Conservation (phyloP, 2,797 vertebrate species). For the Hypotaenidia philippensis region DNA sequence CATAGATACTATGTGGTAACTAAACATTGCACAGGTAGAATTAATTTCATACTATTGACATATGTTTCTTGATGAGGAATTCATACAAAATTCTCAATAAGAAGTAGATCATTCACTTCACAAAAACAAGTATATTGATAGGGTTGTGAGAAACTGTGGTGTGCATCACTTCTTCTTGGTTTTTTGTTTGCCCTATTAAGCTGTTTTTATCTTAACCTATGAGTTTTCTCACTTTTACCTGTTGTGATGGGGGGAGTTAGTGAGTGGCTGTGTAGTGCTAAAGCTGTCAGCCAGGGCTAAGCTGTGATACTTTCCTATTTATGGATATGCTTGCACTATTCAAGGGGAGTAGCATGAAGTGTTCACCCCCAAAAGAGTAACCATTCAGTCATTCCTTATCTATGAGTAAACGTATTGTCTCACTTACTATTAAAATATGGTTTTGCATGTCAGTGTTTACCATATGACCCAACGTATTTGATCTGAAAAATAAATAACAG, state of each 20-base stretch:
- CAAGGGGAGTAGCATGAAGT: background rate
- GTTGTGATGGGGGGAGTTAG: no score
- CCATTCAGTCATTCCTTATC: background rate
- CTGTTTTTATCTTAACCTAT: no score
- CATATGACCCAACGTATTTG: accelerated
- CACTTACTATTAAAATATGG: background rate
- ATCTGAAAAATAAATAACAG: background rate
- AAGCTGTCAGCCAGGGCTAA: no score
- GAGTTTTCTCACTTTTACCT: no score
- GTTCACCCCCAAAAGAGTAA: background rate
- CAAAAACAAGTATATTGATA: background rate
- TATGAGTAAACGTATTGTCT: background rate
- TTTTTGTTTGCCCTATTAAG: no score
- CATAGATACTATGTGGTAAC: background rate
- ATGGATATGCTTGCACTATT: background rate
- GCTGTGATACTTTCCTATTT: no score
- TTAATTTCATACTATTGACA: background rate
- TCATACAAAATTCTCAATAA: background rate
- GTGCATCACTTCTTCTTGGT: no score
- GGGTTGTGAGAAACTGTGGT: no score
- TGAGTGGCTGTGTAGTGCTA: no score
- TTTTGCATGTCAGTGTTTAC: background rate
- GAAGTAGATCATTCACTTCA: background rate
- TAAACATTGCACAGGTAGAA: background rate
- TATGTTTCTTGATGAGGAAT: background rate